Base-by-base conservation (phyloP, 2,888 invertebrate species). In the Colletes collaris region DNA sequence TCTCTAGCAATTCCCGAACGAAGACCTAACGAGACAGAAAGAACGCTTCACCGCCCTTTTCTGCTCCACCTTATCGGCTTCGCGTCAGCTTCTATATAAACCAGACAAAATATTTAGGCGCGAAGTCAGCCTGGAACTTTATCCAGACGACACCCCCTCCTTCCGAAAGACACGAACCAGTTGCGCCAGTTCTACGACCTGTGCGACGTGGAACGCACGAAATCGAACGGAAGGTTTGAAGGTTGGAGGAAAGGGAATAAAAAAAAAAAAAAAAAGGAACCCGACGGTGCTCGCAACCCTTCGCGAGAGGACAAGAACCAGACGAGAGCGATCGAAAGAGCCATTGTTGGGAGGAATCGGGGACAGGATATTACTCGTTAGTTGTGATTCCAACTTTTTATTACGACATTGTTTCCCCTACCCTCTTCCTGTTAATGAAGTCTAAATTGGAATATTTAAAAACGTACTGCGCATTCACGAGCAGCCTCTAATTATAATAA, bases 321-420 rank as follows among this genome's bases (percentile, higher is more conserved):
- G 58, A 81, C 71, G 37, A 71, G 78, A 27, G 56, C 58, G 53
- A 79, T 78, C 79, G 79, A 68, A 79, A 79, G 72, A 59, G 66
- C 68, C 68, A 72, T 79, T 78, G 79, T 79, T 59, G 11, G 19
- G 37, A 59, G 58, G 71, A 67, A 79, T 78, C 63, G 71, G 46
- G 73, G 65, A 72, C 80, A 79, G 81, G 81, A 81, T 81, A 79
- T 81, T 79, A 68, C 80, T 79, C 76, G 53, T 81, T 81, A 80
- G 74, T 81, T 79, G 75, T 72, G 63, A 81, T 64, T 81, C 74
- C 62, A 81, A 70, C 79, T 63, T 81, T 79, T 74, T 74, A 79
- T 79, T 63, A 55, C 74, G 53, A 79, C 50, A 66, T 69, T 75
- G 71, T 80, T 62, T 60, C 53, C 53, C 75, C 53, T 40, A 16